phyloP scores from a whole-genome alignment of 2,888 invertebrate species.

The Flexamia atlantica region DNA sequence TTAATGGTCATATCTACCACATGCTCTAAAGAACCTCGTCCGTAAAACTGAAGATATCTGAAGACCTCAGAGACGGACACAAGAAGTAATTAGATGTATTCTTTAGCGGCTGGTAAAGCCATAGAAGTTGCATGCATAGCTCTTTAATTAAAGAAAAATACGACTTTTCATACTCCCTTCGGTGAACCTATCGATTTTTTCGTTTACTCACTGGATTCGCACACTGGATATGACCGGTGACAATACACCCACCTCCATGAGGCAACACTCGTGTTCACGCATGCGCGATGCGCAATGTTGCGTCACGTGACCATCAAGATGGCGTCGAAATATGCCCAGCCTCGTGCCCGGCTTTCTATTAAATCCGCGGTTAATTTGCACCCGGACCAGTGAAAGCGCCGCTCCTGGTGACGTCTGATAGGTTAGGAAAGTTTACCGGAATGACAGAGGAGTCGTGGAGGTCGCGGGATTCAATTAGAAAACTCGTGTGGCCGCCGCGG shows the following conservation, averaged over 20 bases:
- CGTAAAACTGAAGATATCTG: too few species aligned
- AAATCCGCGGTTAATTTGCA: constrained; percentile 53
- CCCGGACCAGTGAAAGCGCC: constrained; percentile 49
- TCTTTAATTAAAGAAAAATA: too few species aligned
- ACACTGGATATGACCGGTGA: background rate
- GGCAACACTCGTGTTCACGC: background rate
- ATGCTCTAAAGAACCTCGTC: too few species aligned
- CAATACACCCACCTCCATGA: constrained; percentile 12
- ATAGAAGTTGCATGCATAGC: too few species aligned
- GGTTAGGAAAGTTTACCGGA: constrained; percentile 48
- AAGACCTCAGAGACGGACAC: too few species aligned
- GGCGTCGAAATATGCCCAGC: constrained; percentile 34
- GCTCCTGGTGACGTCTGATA: constrained; percentile 40
- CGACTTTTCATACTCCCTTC: too few species aligned
- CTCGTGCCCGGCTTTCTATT: constrained; percentile 53
- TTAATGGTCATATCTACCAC: too few species aligned
- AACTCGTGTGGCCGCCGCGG: constrained; percentile 24
- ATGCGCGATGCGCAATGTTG: constrained; percentile 2
- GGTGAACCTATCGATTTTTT: too few species aligned
- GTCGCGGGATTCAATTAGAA: constrained; percentile 39
- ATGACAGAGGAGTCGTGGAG: constrained; percentile 35
- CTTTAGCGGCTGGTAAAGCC: too few species aligned
- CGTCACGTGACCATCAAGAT: constrained; percentile 43
- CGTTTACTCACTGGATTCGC: too few species aligned
- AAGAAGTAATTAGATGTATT: too few species aligned